Evolutionary conservation across 2,888 invertebrate species (phyloP).

Genomic region (Hemistola chrysoprasaria): DNA sequence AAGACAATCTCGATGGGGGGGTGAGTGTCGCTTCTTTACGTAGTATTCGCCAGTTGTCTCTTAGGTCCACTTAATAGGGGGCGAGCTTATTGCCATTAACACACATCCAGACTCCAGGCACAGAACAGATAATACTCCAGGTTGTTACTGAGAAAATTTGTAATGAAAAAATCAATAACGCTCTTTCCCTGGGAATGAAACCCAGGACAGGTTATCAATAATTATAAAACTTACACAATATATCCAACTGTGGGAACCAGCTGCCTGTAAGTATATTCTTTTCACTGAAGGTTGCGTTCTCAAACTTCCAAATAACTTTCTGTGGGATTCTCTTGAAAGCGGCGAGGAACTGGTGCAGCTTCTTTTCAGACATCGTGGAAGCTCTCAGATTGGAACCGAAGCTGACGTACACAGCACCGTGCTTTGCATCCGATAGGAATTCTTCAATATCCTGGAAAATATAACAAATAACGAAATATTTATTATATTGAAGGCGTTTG

Average conservation of each 20-base stretch:
- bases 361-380: conserved; percentile 82
- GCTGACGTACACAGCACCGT: conserved; percentile 87
- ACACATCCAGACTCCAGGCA: too few relatives aligned
- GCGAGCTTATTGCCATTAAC: too few relatives aligned
- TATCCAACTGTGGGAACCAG: conserved; percentile 87
- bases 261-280: conserved; percentile 82
- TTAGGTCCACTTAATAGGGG: too few relatives aligned
- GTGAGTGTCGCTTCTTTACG: too few relatives aligned
- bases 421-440: conserved; percentile 82
- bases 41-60: too few relatives aligned
- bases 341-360: conserved; percentile 78
- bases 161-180: too few relatives aligned
- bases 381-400: conserved; percentile 88
- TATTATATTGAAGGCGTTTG: too few relatives aligned
- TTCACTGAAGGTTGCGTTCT: conserved; percentile 80
- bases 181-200: too few relatives aligned
- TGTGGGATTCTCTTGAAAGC: conserved; percentile 84
- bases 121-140: too few relatives aligned
- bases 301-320: conserved; percentile 89
- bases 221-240: conserved; percentile 81
- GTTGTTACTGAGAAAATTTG: too few relatives aligned
- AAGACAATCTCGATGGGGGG: too few relatives aligned
- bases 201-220: background rate
- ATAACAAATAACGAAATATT: too few relatives aligned
- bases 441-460: conserved; percentile 80